phyloP scores from a whole-genome alignment of 2,888 invertebrate genomes.

The Thysanoteuthis rhombus region DNA sequence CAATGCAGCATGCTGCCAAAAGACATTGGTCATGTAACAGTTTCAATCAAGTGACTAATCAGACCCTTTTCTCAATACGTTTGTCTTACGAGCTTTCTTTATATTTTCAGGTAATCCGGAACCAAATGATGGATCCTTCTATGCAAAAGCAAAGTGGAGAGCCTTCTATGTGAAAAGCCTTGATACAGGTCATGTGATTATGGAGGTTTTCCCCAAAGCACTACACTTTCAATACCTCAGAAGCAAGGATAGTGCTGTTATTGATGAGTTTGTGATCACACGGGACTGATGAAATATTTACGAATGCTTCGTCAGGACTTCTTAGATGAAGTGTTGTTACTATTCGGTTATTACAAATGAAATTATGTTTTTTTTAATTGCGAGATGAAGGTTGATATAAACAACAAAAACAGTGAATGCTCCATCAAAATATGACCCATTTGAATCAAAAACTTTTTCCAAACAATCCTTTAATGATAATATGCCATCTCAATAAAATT shows the following conservation, averaged over 20 bases:
- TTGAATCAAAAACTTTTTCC: too few species aligned
- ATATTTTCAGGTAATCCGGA: conserved; percentile 38
- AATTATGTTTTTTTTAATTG: too few species aligned
- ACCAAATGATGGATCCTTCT: conserved; percentile 38
- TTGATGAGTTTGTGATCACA: conserved; percentile 37
- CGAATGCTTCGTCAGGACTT: neutral
- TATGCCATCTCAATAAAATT: too few species aligned
- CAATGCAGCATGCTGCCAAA: too few species aligned
- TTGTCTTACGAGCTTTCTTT: neutral
- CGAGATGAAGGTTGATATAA: too few species aligned
- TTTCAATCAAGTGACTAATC: too few species aligned
- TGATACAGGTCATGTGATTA: conserved; percentile 37
- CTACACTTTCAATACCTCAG: conserved; percentile 37
- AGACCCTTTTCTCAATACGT: too few species aligned
- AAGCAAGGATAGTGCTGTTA: conserved; percentile 36
- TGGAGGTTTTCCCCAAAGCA: conserved; percentile 34
- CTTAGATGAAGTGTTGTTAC: neutral
- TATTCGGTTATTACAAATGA: too few species aligned
- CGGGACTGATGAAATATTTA: neutral
- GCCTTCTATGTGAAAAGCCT: conserved; percentile 35
- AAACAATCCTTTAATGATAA: too few species aligned
- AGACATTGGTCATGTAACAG: too few species aligned
- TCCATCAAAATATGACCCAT: too few species aligned
- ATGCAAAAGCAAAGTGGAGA: conserved; percentile 35
- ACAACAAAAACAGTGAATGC: too few species aligned